Conservation (phyloP, 1,140 invertebrate genomes). For the Drosophila carrolli region DNA sequence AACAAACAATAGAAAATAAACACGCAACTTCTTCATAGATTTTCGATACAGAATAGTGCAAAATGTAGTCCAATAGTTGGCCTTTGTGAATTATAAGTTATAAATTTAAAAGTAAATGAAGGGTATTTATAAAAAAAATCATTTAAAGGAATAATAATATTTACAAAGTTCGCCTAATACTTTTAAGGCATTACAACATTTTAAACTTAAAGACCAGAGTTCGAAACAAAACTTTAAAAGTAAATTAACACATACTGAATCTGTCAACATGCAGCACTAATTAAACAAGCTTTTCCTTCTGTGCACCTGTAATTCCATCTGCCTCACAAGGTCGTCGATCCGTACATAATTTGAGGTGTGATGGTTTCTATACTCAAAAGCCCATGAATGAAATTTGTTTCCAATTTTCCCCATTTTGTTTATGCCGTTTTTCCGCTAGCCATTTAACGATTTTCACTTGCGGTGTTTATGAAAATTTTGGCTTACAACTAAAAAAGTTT, state of each 20-base stretch:
- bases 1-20: too few species aligned
- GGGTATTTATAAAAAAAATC: too few species aligned
- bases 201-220: too few species aligned
- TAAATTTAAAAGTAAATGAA: background rate
- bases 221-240: background rate
- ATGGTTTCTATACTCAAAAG: conserved; percentile 16
- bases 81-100: background rate
- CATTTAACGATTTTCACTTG: conserved; percentile 62
- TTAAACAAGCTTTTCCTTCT: background rate
- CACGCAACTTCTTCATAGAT: background rate
- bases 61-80: background rate
- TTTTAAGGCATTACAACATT: too few species aligned
- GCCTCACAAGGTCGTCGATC: conserved; percentile 54
- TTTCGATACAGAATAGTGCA: background rate
- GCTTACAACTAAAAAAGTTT: conserved; percentile 46
- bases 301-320: conserved; percentile 68
- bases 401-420: conserved; percentile 35
- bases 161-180: too few species aligned
- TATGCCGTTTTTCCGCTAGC: conserved; percentile 32
- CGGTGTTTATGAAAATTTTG: conserved; percentile 61
- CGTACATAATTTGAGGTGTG: conserved; percentile 20
- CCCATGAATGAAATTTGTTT: conserved; percentile 62
- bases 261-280: background rate
- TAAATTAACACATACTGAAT: background rate
- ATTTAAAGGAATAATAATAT: too few species aligned